phyloP scores from a whole-genome alignment of 2,113 vertebrate species.

The Atractosteus spatula region DNA sequence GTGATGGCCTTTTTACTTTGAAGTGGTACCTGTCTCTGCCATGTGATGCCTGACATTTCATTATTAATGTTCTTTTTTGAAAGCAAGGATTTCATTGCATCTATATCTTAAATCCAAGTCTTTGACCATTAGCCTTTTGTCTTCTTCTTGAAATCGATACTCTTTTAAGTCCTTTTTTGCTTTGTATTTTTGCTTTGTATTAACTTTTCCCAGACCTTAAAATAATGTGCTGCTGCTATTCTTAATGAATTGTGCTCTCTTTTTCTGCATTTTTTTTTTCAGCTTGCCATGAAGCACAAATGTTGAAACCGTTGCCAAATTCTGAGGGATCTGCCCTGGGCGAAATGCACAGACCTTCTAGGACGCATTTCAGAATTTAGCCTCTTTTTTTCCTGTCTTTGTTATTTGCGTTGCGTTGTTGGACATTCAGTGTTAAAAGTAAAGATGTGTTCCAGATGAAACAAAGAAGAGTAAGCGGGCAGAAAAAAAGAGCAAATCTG shows the following conservation, averaged over 20 bases:
- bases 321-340: constrained; percentile 45
- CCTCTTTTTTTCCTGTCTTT: constrained; percentile 42
- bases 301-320: constrained; percentile 75
- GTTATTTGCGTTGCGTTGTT: constrained; percentile 39
- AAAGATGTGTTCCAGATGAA: background rate
- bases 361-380: constrained; percentile 47
- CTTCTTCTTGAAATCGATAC: background rate
- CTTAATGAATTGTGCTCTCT: constrained; percentile 8
- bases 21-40: no score
- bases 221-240: no score
- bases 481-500: background rate
- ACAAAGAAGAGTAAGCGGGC: background rate
- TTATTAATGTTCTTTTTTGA: no score
- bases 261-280: constrained; percentile 55
- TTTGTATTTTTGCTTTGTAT: background rate
- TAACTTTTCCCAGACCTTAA: no score
- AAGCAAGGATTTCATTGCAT: no score
- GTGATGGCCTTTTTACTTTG: no score
- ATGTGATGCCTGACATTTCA: no score
- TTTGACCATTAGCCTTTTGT: no score
- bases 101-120: no score
- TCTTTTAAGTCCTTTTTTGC: background rate
- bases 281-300: constrained; percentile 99
- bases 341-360: constrained; percentile 26
- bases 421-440: constrained; percentile 22